phyloP scores from a whole-genome alignment of 2,113 vertebrate species.

The Oryzias celebensis region DNA sequence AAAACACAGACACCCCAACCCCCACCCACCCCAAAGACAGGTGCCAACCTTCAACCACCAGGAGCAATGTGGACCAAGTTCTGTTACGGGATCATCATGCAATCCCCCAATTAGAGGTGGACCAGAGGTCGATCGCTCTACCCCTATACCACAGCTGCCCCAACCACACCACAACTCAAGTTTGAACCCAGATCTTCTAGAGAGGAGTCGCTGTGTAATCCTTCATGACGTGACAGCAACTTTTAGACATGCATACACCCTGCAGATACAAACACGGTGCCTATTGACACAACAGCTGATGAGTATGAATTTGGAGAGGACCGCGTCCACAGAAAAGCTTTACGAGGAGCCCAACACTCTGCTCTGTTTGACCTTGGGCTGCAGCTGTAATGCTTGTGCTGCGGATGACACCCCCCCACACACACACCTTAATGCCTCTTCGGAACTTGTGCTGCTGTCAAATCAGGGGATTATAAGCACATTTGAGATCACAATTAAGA shows the following conservation, averaged over 20 bases:
- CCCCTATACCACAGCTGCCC: too few species aligned
- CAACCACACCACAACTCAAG: too few species aligned
- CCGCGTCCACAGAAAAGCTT: neutral
- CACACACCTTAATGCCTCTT: conserved; percentile 55
- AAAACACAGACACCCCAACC: too few species aligned
- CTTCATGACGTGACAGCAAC: conserved; percentile 7
- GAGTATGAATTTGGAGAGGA: conserved; percentile 11
- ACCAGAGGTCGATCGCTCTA: too few species aligned
- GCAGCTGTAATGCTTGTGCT: conserved; percentile 3
- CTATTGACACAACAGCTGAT: conserved; percentile 67
- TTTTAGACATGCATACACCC: conserved; percentile 7
- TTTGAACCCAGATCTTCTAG: too few species aligned
- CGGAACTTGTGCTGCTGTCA: conserved; percentile 64
- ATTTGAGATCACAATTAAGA: conserved; percentile 76
- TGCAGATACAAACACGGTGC: conserved; percentile 62
- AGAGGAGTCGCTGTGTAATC: neutral
- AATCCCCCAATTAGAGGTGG: too few species aligned
- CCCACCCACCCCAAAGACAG: too few species aligned
- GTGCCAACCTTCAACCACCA: too few species aligned
- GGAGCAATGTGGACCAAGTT: too few species aligned
- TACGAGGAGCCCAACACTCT: neutral
- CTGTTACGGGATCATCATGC: too few species aligned
- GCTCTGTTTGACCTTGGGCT: conserved; percentile 3
- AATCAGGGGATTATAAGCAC: conserved; percentile 72
- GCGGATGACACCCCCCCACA: conserved; percentile 36